phyloP scores from a whole-genome alignment of 2,797 vertebrate genomes.

The Sphaeramia orbicularis region DNA sequence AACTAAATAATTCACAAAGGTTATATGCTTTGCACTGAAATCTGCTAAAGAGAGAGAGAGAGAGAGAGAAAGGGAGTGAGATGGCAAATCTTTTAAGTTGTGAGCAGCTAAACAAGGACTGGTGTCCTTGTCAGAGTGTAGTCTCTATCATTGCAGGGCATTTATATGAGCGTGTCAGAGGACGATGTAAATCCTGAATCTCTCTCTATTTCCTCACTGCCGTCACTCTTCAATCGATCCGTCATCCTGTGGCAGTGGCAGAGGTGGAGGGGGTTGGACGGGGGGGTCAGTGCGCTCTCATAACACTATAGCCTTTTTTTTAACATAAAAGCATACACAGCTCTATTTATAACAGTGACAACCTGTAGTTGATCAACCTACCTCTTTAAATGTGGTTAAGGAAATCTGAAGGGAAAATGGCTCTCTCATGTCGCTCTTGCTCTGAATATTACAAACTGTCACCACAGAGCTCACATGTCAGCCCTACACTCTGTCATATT shows the following conservation, averaged over 20 bases:
- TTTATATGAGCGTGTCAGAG: slow-evolving; percentile 80
- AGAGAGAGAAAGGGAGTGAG: slow-evolving; percentile 44
- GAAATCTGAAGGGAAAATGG: not conserved
- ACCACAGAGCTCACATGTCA: not conserved
- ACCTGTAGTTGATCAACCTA: slow-evolving; percentile 27
- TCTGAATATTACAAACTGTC: slow-evolving; percentile 3
- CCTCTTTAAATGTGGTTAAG: slow-evolving; percentile 3
- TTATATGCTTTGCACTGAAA: slow-evolving; percentile 84
- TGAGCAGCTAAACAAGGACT: slow-evolving; percentile 68
- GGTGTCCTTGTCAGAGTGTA: slow-evolving; percentile 75
- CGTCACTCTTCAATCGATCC: slow-evolving; percentile 79
- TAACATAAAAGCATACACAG: slow-evolving; percentile 49
- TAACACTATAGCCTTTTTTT: slow-evolving; percentile 58
- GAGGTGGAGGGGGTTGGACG: slow-evolving; percentile 29
- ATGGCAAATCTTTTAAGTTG: slow-evolving; percentile 80
- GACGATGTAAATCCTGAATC: slow-evolving; percentile 82
- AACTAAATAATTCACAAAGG: slow-evolving; percentile 92
- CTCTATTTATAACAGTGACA: slow-evolving; percentile 44
- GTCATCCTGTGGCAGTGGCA: slow-evolving; percentile 62
- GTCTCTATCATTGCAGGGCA: slow-evolving; percentile 75
- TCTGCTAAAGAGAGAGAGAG: slow-evolving; percentile 71
- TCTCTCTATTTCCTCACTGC: slow-evolving; percentile 75
- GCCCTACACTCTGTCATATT: not conserved
- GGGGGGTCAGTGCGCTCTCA: slow-evolving; percentile 48
- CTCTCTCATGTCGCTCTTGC: not conserved